Evolutionary conservation across 2,888 invertebrate genomes (phyloP), one percentile per base, ranked within the genome.

Genomic region (Aleiodes leptofemur): DNA sequence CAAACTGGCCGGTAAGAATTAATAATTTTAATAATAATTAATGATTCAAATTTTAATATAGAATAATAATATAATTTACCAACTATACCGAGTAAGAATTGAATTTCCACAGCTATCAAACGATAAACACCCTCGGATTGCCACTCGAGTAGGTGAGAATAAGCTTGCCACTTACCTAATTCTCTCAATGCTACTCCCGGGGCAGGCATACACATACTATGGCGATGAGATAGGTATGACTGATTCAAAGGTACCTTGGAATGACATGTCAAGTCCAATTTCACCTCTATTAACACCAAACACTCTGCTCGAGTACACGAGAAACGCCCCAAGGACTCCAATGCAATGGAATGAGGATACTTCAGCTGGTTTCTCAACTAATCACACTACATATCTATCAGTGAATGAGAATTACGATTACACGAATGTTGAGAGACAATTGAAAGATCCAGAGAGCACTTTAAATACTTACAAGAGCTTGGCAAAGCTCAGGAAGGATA

Each of bases 201-300:
- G 93, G 9, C 91, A 91, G 50, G 88, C 91, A 0, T 87, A 91
- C 72, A 89, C 90, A 34, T 92, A 92, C 83, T 93, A 92, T 69
- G 87, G 87, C 3, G 87, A 87, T 38, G 87, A 87, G 77, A 85
- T 87, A 34, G 86, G 82, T 11, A 86, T 87, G 86, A 55, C 77
- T 6, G 79, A 86, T 55, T 66, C 77, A 14, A 74, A 80, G 14
- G 68, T 84, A 29, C 75, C 68, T 1, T 81, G 80, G 78, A 50
- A 77, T 3, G 77, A 82, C 64, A 85, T 92, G 9, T 79, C 80
- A 6, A 82, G 84, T 74, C 71, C 81, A 4, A 78, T 81, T 73
- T 82, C 79, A 59, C 77, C 76, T 38, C 74, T 77, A 29, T 73
- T 59, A 23, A 70, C 78, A 1, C 70, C 77, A 8, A 73, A 82